These are phyloP conservation scores for Drosophila kohkoa DNA, from an alignment of 1,140 invertebrate genomes.

Conservation along the genomic window DNA sequence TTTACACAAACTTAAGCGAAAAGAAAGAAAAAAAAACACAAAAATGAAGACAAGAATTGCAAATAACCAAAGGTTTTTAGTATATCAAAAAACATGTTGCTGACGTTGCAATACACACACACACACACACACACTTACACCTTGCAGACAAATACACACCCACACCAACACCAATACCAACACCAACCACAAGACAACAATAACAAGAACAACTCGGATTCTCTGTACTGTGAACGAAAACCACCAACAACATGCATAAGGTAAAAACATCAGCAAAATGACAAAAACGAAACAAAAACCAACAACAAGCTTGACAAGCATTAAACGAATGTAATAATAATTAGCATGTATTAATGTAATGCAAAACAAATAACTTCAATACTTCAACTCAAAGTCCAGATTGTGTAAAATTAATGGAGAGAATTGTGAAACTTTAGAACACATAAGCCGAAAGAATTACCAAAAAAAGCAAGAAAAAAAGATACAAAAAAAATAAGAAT, in stretches of 20 bases:
- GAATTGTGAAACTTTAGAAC: constrained; percentile 64
- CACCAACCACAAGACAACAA: constrained; percentile 29
- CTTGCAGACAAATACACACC: constrained; percentile 10
- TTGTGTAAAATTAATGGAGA: constrained; percentile 40
- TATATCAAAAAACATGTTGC: constrained; percentile 69
- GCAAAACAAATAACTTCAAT: constrained; percentile 60
- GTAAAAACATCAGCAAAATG: constrained; percentile 37
- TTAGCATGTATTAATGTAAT: constrained; percentile 57
- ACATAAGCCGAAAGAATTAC: constrained; percentile 61
- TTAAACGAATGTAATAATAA: constrained; percentile 53
- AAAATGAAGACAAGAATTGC: constrained; percentile 62
- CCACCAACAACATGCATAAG: constrained; percentile 64
- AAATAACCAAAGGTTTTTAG: constrained; percentile 80
- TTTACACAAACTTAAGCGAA: constrained; percentile 71
- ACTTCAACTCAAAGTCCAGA: constrained; percentile 50
- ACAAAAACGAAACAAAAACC: constrained; percentile 50
- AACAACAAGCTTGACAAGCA: constrained; percentile 55
- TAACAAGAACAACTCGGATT: constrained; percentile 68
- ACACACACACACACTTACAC: constrained; percentile 28
- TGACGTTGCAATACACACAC: constrained; percentile 51
- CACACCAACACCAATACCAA: constrained; percentile 12
- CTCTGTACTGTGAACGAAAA: constrained; percentile 82
- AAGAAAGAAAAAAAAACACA: constrained; percentile 32
- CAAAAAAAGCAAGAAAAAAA: constrained; percentile 27
- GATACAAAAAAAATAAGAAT: constrained; percentile 10